Evolutionary conservation across 2,797 vertebrate species (phyloP), one percentile per base, ranked within the genome.

Genomic region (Onychomys torridus): DNA sequence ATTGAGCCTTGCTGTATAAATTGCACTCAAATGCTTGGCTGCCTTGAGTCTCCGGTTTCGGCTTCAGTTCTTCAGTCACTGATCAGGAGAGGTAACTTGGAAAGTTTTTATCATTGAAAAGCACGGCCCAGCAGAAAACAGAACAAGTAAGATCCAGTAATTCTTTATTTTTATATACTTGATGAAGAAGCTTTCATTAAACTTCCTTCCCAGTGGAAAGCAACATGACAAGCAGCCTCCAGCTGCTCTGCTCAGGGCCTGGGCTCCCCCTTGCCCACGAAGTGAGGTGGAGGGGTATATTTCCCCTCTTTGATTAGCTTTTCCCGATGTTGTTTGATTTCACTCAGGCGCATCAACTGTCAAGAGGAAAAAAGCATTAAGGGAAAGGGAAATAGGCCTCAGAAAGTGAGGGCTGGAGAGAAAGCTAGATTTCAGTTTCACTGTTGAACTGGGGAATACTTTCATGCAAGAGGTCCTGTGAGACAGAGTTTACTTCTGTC

Each of bases 271-370:
- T 99, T 93, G 96, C 98, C 99, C 1, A 6, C 6, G 98, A 99
- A 99, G 96, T 98, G 95, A 37, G 98, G 13, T 0, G 99, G 99
- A 0, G 98, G 98, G 0, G 98, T 99, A 98, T 99, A 99, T 29
- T 98, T 99, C 32, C 99, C 99, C 83, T 99, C 99, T 97, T 99
- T 99, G 10, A 99, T 97, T 98, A 99, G 77, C 98, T 99, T 99
- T 23, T 99, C 97, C 37, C 98, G 98, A 98, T 99, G 99, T 79
- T 96, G 77, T 37, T 96, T 87, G 98, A 99, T 99, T 1, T 91
- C 55, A 4, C 11, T 0, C 94, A 99, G 83, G 49, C 99, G 98
- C 43, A 67, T 0, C 0, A 96, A 71, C 99, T 99, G 98, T 61
- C 89, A 84, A 78, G 90, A 89, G 86, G 78, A 97, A 81, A 96